Evolutionary conservation across 2,888 invertebrate genomes (phyloP).

Genomic region (Cantharis nigra): DNA sequence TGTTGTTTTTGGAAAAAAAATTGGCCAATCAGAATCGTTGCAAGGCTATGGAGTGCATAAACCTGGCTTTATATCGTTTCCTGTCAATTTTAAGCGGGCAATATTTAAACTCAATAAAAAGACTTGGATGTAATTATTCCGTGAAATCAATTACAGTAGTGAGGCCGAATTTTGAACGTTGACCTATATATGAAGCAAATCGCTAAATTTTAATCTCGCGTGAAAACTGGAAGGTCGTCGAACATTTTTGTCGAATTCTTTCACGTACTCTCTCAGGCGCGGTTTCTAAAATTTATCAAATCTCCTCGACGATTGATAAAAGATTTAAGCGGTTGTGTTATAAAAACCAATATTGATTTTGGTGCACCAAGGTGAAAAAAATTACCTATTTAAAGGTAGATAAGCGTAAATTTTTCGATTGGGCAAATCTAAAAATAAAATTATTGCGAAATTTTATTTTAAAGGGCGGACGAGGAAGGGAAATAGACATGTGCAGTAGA

Average conservation of each 20-base stretch:
- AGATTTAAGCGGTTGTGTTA: neutral
- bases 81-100: too few species aligned
- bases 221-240: neutral
- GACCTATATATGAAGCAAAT: neutral
- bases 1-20: too few species aligned
- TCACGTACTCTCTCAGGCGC: neutral
- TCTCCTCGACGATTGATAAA: neutral
- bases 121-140: neutral
- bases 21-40: too few species aligned
- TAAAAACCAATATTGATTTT: neutral
- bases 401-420: neutral
- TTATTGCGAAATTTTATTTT: neutral
- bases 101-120: too few species aligned
- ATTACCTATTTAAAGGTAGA: neutral
- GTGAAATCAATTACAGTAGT: neutral
- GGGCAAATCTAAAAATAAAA: neutral
- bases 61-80: too few species aligned
- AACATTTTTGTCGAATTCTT: neutral
- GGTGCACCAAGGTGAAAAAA: neutral
- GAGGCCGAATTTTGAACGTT: neutral
- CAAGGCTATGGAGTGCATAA: too few species aligned
- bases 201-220: neutral
- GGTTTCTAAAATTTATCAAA: neutral
- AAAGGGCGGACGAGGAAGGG: neutral
- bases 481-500: neutral